phyloP scores from a whole-genome alignment of 2,888 invertebrate genomes.

The Smittia aterrima region DNA sequence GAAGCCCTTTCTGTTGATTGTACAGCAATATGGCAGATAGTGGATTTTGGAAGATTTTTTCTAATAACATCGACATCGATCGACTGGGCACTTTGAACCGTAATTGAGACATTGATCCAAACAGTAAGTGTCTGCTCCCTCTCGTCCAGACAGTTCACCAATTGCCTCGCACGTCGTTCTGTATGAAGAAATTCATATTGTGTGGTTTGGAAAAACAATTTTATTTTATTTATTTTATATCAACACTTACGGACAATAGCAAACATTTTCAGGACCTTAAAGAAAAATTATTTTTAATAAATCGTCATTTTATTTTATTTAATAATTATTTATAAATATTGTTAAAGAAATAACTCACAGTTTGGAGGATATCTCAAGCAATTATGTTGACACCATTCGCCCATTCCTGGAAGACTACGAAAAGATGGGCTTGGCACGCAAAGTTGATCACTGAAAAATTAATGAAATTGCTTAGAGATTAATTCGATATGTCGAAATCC shows the following conservation, averaged over 20 bases:
- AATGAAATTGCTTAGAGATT: constrained; percentile 45
- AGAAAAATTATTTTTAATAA: no score
- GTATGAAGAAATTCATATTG: constrained; percentile 45
- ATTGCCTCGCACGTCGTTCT: constrained; percentile 80
- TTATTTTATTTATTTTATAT: constrained; percentile 18
- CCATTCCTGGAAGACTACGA: constrained; percentile 71
- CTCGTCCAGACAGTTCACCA: constrained; percentile 68
- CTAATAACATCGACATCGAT: constrained; percentile 71
- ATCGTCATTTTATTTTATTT: no score
- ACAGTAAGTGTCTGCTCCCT: constrained; percentile 80
- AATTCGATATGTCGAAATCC: background rate
- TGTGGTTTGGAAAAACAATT: background rate
- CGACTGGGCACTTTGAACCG: constrained; percentile 66
- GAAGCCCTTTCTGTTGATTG: background rate
- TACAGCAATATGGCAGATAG: constrained; percentile 25
- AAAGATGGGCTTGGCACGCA: constrained; percentile 68
- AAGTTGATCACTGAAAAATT: constrained; percentile 67
- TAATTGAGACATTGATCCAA: constrained; percentile 77
- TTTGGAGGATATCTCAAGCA: constrained; percentile 84
- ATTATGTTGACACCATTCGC: constrained; percentile 80
- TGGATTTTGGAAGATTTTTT: constrained; percentile 31
- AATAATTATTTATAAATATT: no score
- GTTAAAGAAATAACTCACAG: no score
- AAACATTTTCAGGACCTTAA: constrained; percentile 69
- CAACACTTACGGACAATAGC: constrained; percentile 77